Evolutionary conservation across 1,140 invertebrate genomes (phyloP).

Genomic region (Trichogramma pretiosum): DNA sequence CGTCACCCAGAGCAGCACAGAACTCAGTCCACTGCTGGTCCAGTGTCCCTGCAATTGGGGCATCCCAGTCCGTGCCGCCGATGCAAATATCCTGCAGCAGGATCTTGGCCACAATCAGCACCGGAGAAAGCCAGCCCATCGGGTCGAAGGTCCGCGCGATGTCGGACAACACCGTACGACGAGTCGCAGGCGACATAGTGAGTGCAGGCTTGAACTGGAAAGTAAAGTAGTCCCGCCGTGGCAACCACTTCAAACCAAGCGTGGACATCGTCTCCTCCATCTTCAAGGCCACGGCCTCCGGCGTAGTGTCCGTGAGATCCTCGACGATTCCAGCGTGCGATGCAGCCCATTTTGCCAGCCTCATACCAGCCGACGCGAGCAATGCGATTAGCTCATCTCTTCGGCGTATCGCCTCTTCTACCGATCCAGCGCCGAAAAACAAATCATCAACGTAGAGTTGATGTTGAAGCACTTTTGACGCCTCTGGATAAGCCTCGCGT

Average conservation of each 20-base stretch:
- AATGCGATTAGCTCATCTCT: no score
- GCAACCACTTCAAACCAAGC: background rate
- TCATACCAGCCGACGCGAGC: background rate
- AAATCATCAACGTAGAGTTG: background rate
- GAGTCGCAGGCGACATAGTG: background rate
- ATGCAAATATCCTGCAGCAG: constrained; percentile 4
- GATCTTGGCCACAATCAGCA: background rate
- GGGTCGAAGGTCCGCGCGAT: background rate
- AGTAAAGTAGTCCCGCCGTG: background rate
- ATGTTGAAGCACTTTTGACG: background rate
- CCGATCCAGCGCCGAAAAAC: background rate
- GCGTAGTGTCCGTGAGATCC: background rate
- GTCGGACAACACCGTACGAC: background rate
- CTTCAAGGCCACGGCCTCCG: no score
- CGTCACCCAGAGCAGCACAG: background rate
- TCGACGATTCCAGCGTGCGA: no score
- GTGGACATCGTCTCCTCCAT: background rate
- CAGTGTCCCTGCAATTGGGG: background rate
- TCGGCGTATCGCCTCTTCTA: background rate
- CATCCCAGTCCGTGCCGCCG: constrained; percentile 4
- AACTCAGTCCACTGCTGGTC: background rate
- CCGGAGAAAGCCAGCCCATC: no score
- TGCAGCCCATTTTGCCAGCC: background rate
- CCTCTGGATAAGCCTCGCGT: background rate
- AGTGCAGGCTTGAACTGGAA: background rate